Base-by-base conservation (phyloP, 53 echinoderm and acorn worm species). In the Holothuria scabra region DNA sequence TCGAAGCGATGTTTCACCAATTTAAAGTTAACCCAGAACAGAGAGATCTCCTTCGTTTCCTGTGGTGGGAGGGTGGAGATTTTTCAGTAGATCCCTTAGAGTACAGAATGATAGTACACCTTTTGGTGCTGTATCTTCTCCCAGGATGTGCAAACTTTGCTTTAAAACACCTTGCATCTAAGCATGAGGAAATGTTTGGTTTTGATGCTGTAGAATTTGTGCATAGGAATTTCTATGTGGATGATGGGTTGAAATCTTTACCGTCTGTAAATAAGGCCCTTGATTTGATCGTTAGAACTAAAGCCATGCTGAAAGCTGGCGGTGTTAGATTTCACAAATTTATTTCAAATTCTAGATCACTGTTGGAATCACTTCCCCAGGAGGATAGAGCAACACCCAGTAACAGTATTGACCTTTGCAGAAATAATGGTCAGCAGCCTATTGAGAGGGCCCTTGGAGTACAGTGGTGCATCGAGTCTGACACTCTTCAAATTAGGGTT, bases 41-140 rank as follows among this genome's bases (percentile, higher is more conserved):
- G 16, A 68, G 83, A 2, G 66, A 90, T 56, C 86, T 78, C 62
- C 71, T 87, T 12, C 25, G 84, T 14, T 91, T 87, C 80, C 71
- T 88, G 44, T 86, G 86, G 86, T 86, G 86, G 86, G 66, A 79
- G 55, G 56, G 71, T 66, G 92, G 87, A 46, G 60, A 92, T 58
- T 81, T 55, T 33, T 34, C 25, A 9, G 31, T 38, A 44, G 37
- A 56, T 10, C 67, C 87, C 33, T n/a, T 78, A 10, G 86, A 88
- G 26, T 86, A 86, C 48, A 20, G 92, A 28, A 92, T 89, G 92
- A 89, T 28, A 52, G 92, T 92, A 6, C 83, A 92, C 46, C 70
- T 92, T 2, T 92, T 30, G 89, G 92, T n/a, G 91, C 87, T 8
- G 87, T 65, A 9, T 86, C 87, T 0, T 91, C 91, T 1, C 91